A percentile compares a stretch with the other conserved stretches of the same genome.
Evolutionary conservation across 2,888 invertebrate genomes (phyloP).

Genomic region (Halictus ligatus): DNA sequence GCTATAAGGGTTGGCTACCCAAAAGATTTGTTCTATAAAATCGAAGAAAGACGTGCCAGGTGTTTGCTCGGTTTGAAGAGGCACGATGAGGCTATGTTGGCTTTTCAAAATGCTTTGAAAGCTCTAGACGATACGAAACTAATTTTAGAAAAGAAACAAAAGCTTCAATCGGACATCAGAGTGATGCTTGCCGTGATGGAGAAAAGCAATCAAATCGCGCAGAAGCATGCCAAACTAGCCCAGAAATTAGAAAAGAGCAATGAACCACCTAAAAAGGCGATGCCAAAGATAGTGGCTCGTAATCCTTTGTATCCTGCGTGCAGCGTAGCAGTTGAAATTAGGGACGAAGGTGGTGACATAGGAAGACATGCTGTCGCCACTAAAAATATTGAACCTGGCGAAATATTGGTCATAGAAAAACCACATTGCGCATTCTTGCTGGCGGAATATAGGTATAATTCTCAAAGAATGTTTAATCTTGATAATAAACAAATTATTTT

Average conservation of each 20-base stretch:
- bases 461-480: not conserved
- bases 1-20: constrained; percentile 89
- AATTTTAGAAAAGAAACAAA: constrained; percentile 87
- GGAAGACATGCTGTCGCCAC: constrained; percentile 91
- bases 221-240: constrained; percentile 23
- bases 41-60: constrained; percentile 90
- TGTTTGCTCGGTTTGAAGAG: constrained; percentile 89
- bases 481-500: not conserved
- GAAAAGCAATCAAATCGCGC: constrained; percentile 85
- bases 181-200: constrained; percentile 90
- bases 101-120: constrained; percentile 89
- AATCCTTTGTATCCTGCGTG: constrained; percentile 87
- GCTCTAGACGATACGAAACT: constrained; percentile 89
- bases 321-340: constrained; percentile 88
- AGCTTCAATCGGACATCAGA: constrained; percentile 88
- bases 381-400: constrained; percentile 89
- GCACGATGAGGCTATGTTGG: constrained; percentile 87
- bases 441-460: constrained; percentile 86
- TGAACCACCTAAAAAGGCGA: constrained; percentile 76
- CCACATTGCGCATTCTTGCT: constrained; percentile 90
- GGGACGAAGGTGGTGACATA: constrained; percentile 86
- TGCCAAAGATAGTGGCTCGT: constrained; percentile 81
- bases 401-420: constrained; percentile 89
- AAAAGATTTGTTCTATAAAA: constrained; percentile 89
- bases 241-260: constrained; percentile 66